Base-by-base conservation (phyloP, 2,797 vertebrate genomes). In the Phrynocephalus vlangalii region DNA sequence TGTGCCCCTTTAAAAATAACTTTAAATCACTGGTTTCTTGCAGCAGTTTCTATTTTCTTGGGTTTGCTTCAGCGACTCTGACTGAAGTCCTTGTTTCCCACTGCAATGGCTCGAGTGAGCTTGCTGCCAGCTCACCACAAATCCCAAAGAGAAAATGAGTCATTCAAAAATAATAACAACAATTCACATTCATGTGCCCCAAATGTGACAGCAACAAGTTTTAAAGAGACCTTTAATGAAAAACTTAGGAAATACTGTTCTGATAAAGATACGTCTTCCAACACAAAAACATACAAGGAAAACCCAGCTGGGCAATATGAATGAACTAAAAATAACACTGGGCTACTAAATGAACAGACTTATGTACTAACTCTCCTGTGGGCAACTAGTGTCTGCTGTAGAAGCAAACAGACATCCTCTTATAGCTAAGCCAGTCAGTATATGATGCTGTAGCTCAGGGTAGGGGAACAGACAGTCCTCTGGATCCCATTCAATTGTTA, bases 81-180 rank as follows among this genome's bases (percentile, higher is more conserved):
- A 60, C 76, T 63, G 38, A 81, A 81, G 7, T 26, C 18, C 28
- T 30, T 75, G 11, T 75, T 87, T 81, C 75, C 86, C 79, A 87
- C 70, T 75, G 38, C 56, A 5, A 20, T 87, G 81, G 56, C 56
- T 66, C 28, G 50, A 63, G 30, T 72, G 38, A 63, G 50, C 56
- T 75, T 75, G 33, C 70, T 75, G 52, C 30, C 56, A 86, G 50
- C 86, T 79, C 75, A 66, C 70, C 70, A 81, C 70, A 81, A 87
- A 87, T n/a, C 70, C 85, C 33, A 66, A 81, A 73, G 70, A 50
- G 86, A 44, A 82, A 73, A 86, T 86, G 71, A 80, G 78, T 81
- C 85, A 86, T 81, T 81, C 52, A 80, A 16, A 56, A 79, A 56
- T 33, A 79, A 56, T 33, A 44, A n/a, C 70, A 52, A 86, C 52